Conservation (phyloP, 2,113 vertebrate species). For the Oenanthe oenanthe region DNA sequence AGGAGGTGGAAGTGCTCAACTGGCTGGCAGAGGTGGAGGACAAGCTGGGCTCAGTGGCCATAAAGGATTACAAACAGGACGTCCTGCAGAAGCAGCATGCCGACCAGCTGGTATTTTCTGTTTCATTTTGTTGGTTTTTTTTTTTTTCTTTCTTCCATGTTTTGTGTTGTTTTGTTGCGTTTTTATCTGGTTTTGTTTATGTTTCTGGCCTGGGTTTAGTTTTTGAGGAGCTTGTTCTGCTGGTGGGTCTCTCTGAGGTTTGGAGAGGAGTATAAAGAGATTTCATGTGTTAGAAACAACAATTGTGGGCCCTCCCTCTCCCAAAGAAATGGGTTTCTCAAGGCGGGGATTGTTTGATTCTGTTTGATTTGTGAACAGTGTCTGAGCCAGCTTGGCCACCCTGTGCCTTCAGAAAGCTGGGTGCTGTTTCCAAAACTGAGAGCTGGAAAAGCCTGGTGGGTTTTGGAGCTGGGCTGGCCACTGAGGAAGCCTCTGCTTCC, state of each 20-base stretch:
- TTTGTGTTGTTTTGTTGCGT: slow-evolving; percentile 36
- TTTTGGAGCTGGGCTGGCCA: not conserved
- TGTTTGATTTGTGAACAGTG: not conserved
- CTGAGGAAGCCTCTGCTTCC: slow-evolving; percentile 12
- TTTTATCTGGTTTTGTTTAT: slow-evolving; percentile 20
- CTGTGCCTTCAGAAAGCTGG: not conserved
- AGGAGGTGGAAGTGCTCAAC: slow-evolving; percentile 99
- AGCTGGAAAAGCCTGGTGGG: not conserved
- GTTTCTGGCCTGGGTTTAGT: slow-evolving; percentile 19
- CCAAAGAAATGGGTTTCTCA: not conserved
- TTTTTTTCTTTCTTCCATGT: not conserved
- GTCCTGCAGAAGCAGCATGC: slow-evolving; percentile 91
- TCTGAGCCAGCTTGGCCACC: not conserved
- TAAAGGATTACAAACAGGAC: slow-evolving; percentile 91
- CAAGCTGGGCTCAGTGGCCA: slow-evolving; percentile 86
- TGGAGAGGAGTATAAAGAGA: not conserved
- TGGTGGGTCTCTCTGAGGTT: not conserved
- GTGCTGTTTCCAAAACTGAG: not conserved
- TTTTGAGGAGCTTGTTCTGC: not conserved
- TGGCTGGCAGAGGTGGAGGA: slow-evolving; percentile 98
- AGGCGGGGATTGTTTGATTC: not conserved
- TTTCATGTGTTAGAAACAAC: not conserved
- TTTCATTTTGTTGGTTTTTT: not conserved
- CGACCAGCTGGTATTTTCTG: slow-evolving; percentile 89
- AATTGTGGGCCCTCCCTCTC: not conserved